Base-by-base conservation (phyloP, 2,113 vertebrate genomes). In the Entomyzon cyanotis region DNA sequence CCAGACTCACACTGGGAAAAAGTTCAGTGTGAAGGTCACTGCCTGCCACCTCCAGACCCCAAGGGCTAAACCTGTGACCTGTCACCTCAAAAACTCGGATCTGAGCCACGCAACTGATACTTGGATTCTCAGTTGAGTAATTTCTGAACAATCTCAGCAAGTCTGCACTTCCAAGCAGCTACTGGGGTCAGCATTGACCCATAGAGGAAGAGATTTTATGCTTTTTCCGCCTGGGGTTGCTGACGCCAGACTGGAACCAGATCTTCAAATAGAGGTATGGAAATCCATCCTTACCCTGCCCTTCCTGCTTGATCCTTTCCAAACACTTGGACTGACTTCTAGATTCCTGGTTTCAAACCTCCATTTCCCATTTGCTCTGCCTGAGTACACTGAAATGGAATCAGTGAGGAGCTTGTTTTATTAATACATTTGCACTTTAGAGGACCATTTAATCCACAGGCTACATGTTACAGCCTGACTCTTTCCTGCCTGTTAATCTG, bases 401-500 rank as follows among this genome's bases (percentile, higher is more conserved):
- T 39, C 90, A 33, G 65, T 3, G 41, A 90, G 84, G 62, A 94
- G 79, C n/a, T 82, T 63, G 63, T 53, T 93, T 87, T 59, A 85
- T 87, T 91, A 93, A 78, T 87, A 84, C 84, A 59, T 87, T 87
- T 94, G 91, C 82, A 81, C 82, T 82, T 53, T 73, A 59, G 69
- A 83, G 76, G 82, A 52, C 81, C 3, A 6, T 62, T 83, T 80
- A 85, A 94, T 85, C 81, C 86, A 84, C 71, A 69, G 59, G 53
- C 64, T 84, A 12, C 50, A 20, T 23, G 30, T 71, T 86, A 84
- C 4, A 10, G 75, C 53, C 74, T 44, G 49, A 90, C 78, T 76
- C 88, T 41, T 90, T 84, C 80, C 90, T 89, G 86, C 27, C 81
- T n/a, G 21, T 33, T 92, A 93, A 94, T 89, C 94, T 86, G 81